Evolutionary conservation across 2,113 vertebrate species (phyloP).

Genomic region (Irena cyanogastra): DNA sequence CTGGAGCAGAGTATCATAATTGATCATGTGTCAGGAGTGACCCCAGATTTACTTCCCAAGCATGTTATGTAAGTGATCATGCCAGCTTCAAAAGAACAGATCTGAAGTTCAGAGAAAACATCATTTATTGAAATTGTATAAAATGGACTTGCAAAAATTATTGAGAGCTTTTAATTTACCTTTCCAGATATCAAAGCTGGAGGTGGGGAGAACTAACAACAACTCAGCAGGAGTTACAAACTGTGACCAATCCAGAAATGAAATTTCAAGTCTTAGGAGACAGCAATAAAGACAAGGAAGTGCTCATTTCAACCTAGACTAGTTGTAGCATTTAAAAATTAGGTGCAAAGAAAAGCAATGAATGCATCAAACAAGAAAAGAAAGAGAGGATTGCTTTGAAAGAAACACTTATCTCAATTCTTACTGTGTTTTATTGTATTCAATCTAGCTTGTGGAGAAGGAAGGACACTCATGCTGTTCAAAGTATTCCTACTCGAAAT

Average conservation of each 20-base stretch:
- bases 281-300: neutral
- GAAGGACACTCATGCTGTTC: neutral
- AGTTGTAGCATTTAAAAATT: neutral
- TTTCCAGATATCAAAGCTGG: neutral
- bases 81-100: neutral
- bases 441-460: neutral
- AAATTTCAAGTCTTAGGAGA: neutral
- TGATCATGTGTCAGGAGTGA: neutral
- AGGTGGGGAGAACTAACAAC: neutral
- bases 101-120: neutral
- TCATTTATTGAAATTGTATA: neutral
- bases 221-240: neutral
- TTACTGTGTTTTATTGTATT: neutral
- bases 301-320: neutral
- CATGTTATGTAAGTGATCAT: neutral
- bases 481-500: neutral
- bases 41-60: neutral
- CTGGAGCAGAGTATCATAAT: accelerated
- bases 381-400: neutral
- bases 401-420: neutral
- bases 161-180: neutral
- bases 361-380: neutral
- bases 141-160: neutral
- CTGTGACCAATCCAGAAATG: neutral
- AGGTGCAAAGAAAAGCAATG: neutral